These are phyloP conservation scores for Erannis defoliaria DNA, from an alignment of 2,888 invertebrate species.

Conservation along the genomic window DNA sequence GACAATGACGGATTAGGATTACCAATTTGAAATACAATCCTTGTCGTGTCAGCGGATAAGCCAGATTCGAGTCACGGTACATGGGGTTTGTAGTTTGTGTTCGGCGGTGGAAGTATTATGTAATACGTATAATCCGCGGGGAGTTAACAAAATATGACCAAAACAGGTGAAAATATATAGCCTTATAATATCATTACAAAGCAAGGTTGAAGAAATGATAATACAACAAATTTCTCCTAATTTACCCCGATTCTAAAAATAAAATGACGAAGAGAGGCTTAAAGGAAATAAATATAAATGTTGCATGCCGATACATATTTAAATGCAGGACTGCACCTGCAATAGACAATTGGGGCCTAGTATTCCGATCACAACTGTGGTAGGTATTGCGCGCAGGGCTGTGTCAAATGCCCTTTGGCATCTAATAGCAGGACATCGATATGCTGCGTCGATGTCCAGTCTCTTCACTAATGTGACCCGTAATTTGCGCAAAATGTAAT, in stretches of 20 bases:
- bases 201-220: slow-evolving; percentile 15
- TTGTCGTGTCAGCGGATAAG: slow-evolving; percentile 39
- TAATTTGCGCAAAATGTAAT: slow-evolving; percentile 29
- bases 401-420: slow-evolving; percentile 57
- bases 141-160: slow-evolving; percentile 1
- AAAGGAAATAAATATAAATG: slow-evolving; percentile 39
- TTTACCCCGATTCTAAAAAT: slow-evolving; percentile 12
- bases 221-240: slow-evolving; percentile 8
- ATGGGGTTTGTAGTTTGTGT: slow-evolving; percentile 7
- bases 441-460: slow-evolving; percentile 51
- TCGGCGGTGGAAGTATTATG: slow-evolving; percentile 6
- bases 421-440: slow-evolving; percentile 56
- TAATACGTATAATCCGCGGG: not conserved
- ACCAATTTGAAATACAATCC: slow-evolving; percentile 49
- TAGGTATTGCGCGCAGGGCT: slow-evolving; percentile 48
- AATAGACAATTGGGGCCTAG: slow-evolving; percentile 50
- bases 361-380: slow-evolving; percentile 67
- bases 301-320: slow-evolving; percentile 48
- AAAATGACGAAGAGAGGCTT: slow-evolving; percentile 8
- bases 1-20: slow-evolving; percentile 47
- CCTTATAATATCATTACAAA: slow-evolving; percentile 2
- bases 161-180: slow-evolving; percentile 6
- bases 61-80: slow-evolving; percentile 16
- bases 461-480: slow-evolving; percentile 35
- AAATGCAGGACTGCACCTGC: slow-evolving; percentile 50